phyloP scores from a whole-genome alignment of 2,888 invertebrate species.

The Athetis lepigone region DNA sequence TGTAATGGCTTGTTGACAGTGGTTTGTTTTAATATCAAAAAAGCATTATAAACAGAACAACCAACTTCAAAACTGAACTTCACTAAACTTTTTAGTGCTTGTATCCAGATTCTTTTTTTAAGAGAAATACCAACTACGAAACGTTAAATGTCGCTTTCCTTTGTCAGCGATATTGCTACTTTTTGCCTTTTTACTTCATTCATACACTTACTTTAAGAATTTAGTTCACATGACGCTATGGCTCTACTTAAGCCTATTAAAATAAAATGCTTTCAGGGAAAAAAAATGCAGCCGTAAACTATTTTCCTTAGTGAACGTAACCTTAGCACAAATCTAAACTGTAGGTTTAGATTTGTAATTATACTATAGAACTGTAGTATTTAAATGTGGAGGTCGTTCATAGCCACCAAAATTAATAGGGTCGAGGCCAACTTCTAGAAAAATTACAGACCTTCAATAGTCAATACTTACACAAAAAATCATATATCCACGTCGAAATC shows the following conservation, averaged over 20 bases:
- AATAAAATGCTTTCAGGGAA: not conserved
- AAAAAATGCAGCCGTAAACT: not conserved
- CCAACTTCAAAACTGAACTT: too few relatives aligned
- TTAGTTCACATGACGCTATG: too few relatives aligned
- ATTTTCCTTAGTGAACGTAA: constrained; percentile 12
- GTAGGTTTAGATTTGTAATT: too few relatives aligned
- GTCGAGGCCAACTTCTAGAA: constrained; percentile 30
- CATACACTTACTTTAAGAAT: not conserved
- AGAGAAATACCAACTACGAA: too few relatives aligned
- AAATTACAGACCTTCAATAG: constrained; percentile 23
- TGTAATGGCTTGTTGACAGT: too few relatives aligned
- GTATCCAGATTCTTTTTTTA: too few relatives aligned
- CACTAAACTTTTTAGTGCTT: too few relatives aligned
- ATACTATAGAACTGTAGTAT: constrained; percentile 4
- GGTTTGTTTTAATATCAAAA: too few relatives aligned
- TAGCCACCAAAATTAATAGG: constrained; percentile 21
- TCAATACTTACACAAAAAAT: constrained; percentile 13
- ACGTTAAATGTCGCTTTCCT: too few relatives aligned
- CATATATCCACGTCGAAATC: constrained; percentile 1
- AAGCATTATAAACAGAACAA: too few relatives aligned
- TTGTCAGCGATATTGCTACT: too few relatives aligned
- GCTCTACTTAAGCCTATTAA: too few relatives aligned
- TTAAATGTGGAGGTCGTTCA: constrained; percentile 29
- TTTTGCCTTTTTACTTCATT: not conserved
- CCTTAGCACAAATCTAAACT: constrained; percentile 1